Evolutionary conservation across 2,113 vertebrate species (phyloP), one percentile per base, ranked within the genome.

Genomic region (pig (Sus scrofa)): DNA sequence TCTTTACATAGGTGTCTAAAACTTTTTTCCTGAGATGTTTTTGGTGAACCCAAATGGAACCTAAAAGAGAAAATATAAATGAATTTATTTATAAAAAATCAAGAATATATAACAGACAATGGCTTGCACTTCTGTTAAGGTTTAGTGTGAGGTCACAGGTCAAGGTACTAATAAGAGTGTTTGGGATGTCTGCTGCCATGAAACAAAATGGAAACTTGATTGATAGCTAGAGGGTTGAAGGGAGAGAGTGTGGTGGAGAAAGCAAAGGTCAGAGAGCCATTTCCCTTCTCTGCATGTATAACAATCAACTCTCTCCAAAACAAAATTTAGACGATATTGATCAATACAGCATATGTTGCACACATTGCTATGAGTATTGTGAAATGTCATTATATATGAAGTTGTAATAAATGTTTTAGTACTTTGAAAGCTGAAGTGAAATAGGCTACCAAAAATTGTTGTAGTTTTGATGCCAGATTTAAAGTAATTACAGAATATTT

Each of bases 171-270:
- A 99, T 99, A 99, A 99, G 99, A 99, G 99, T 99, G 99, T 99
- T 99, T 99, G 99, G 99, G 99, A 99, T 99, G 99, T 99, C 99
- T 99, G 98, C 99, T 99, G 99, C 99, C 99, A 99, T 98, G 98
- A 99, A 99, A 99, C 99, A 99, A 99, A 99, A 99, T 99, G 99
- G 99, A 99, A 99, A 99, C 99, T 99, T 99, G 99, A 99, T 99
- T 99, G 99, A 99, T 99, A 99, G 99, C 98, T 99, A 97, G 98
- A 98, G 98, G 98, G 98, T 98, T 98, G 98, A 98, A 99, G 99
- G 98, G 98, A 99, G 97, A 98, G 97, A 26, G 96, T 58, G 98
- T 98, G 98, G 96, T 98, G 98, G 98, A 99, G 99, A 99, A 99
- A 98, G 98, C 98, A 99, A 98, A 99, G 99, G 99, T 99, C 99